Evolutionary conservation across 2,113 vertebrate genomes (phyloP).

Genomic region (Rhinopomastus cyanomelas): DNA sequence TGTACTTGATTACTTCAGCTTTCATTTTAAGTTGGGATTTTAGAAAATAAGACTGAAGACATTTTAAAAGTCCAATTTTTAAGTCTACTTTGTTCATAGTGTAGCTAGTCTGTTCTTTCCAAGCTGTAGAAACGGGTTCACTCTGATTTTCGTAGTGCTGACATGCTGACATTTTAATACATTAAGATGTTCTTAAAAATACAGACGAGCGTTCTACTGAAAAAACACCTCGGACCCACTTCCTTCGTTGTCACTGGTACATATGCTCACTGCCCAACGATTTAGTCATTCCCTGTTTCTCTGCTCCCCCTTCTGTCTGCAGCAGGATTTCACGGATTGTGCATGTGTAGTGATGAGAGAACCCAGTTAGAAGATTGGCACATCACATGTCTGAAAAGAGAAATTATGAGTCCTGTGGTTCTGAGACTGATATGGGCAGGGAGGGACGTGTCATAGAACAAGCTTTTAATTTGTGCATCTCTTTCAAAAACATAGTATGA

Average conservation of each 20-base stretch:
- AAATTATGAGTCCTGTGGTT: neutral
- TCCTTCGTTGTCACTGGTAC: neutral
- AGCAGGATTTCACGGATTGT: neutral
- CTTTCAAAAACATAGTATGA: neutral
- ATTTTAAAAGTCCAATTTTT: neutral
- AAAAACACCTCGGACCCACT: neutral
- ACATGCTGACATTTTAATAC: neutral
- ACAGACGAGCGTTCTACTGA: neutral
- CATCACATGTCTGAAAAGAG: neutral
- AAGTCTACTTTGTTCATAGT: neutral
- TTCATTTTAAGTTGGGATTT: neutral
- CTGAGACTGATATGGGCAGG: neutral
- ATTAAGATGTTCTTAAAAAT: neutral
- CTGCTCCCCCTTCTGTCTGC: slow-evolving; percentile 51
- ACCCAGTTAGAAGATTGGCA: neutral
- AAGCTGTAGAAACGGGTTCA: neutral
- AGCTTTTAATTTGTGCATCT: neutral
- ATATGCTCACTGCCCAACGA: neutral
- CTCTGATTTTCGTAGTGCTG: neutral
- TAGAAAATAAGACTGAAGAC: neutral
- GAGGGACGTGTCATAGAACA: neutral
- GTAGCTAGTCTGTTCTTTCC: neutral
- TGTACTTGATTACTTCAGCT: neutral
- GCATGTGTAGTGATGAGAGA: neutral
- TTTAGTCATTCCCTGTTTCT: neutral